phyloP scores from a whole-genome alignment of 23 tunicate genomes.

The Trididemnum miniatum region DNA sequence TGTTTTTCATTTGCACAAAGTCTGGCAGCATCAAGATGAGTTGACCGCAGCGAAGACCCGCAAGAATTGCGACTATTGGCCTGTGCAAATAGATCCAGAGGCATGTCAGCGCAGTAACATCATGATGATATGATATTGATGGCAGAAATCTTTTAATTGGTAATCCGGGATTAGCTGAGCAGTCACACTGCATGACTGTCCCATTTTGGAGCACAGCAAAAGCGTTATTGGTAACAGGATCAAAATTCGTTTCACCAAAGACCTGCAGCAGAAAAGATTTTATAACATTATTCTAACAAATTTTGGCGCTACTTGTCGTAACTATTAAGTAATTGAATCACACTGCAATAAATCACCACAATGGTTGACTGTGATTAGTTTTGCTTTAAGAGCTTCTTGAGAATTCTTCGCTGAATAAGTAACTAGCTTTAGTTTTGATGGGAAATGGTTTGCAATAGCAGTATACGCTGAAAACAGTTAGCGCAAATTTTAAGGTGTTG shows the following conservation, averaged over 20 bases:
- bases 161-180: slow-evolving; percentile 54
- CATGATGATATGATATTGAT: slow-evolving; percentile 48
- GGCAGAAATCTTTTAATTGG: slow-evolving; percentile 47
- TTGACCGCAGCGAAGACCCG: slow-evolving; percentile 79
- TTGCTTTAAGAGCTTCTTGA: too few species aligned
- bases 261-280: slow-evolving; percentile 31
- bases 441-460: too few species aligned
- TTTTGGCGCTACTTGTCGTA: too few species aligned
- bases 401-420: too few species aligned
- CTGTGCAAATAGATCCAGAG: slow-evolving; percentile 3
- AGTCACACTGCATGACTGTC: slow-evolving; percentile 58
- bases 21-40: slow-evolving; percentile 59
- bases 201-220: slow-evolving; percentile 56
- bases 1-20: slow-evolving; percentile 34
- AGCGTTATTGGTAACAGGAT: slow-evolving; percentile 27
- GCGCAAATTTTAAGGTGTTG: too few species aligned
- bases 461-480: too few species aligned
- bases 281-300: too few species aligned
- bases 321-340: too few species aligned
- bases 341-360: too few species aligned
- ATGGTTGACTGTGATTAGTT: too few species aligned
- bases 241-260: slow-evolving; percentile 50
- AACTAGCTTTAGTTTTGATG: too few species aligned
- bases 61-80: slow-evolving; percentile 35
- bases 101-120: slow-evolving; percentile 48